Base-by-base conservation (phyloP, 2,888 invertebrate genomes). In the Drosophila kuntzei region DNA sequence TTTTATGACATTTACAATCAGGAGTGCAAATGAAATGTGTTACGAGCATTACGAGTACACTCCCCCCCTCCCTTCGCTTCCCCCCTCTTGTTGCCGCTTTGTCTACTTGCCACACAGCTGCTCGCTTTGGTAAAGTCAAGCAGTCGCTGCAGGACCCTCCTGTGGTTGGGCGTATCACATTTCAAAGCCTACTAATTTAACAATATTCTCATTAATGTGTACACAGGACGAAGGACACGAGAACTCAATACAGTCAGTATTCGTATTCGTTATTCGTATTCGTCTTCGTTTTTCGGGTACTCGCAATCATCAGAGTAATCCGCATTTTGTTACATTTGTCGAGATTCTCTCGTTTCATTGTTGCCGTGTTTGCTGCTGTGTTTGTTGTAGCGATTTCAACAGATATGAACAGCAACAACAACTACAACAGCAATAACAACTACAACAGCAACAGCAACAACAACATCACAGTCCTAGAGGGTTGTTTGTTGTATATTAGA, bases 121-220 rank as follows among this genome's bases (percentile, higher is more conserved):
- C 84, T 86, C 80, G 89, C 59, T 86, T 83, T 65, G 64, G 49
- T 44, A 71, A 80, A 83, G 84, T 86, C 87, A 88, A 84, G 66
- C 71, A 63, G 83, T 55, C 32, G 65, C 53, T 16, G 61, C 49
- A 68, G 60, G 50, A 53, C 76, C 76, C 61, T 81, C 61, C 68
- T 89, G 86, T 88, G 89, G 87, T 89, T 74, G 89, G 89, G 87
- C 89, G 86, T 90, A 90, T 90, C 91, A 83, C 90, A 91, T 90
- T 90, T 90, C 90, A 90, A 89, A 91, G 89, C 85, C 91, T 80
- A 83, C 90, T 90, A 91, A 90, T 90, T 90, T 90, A 91, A 90
- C 90, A 91, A 90, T 90, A 91, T 91, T 90, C 91, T 90, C 91
- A 91, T 90, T 90, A 90, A 90, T 91, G 88, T 82, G 80, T 88